Evolutionary conservation across 2,113 vertebrate genomes (phyloP).

Genomic region (Cyanoderma ruficeps): DNA sequence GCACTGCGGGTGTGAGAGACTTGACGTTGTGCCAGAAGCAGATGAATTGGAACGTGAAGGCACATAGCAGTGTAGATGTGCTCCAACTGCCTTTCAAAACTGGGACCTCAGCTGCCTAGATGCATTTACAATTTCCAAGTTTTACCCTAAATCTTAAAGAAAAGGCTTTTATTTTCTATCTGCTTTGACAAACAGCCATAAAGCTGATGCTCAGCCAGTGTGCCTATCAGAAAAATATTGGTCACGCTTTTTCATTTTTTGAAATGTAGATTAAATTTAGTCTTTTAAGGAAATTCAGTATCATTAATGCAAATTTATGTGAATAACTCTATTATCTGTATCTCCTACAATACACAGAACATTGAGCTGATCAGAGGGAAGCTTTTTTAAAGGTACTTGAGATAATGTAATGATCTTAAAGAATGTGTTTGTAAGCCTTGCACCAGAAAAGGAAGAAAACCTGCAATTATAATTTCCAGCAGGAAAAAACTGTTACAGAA

Average conservation of each 20-base stretch:
- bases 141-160: not conserved
- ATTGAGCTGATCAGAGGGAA: constrained; percentile 10
- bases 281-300: not conserved
- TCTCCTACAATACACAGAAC: not conserved
- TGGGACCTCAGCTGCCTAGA: not conserved
- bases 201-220: not conserved
- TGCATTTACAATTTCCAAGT: not conserved
- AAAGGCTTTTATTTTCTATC: not conserved
- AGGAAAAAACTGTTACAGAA: not conserved
- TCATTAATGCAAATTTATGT: constrained; percentile 49
- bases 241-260: not conserved
- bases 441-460: not conserved
- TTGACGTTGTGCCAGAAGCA: not conserved
- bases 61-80: not conserved
- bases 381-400: not conserved
- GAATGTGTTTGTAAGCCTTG: constrained; percentile 4
- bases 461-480: not conserved
- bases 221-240: not conserved
- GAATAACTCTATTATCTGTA: constrained; percentile 4
- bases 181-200: not conserved
- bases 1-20: not conserved
- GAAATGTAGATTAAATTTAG: not conserved
- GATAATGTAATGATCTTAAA: constrained; percentile 24
- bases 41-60: not conserved
- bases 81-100: not conserved